These are phyloP conservation scores for Naja naja DNA, from an alignment of 2,113 vertebrate genomes.

Conservation along the genomic window DNA sequence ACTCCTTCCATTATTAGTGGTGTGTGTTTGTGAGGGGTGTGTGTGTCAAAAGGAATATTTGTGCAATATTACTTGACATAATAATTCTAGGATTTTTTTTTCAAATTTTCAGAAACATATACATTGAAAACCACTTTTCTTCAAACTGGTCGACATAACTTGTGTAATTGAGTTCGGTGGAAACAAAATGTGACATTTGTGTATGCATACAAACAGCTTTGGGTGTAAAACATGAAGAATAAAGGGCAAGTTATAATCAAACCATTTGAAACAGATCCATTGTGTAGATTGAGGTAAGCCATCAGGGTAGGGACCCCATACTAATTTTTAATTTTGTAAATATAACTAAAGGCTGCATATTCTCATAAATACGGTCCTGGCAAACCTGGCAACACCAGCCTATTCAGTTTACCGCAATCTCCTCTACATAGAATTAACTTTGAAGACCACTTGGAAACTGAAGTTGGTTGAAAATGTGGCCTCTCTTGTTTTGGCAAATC, in stretches of 20 bases:
- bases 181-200: background rate
- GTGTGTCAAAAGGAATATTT: background rate
- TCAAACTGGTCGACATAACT: background rate
- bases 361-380: background rate
- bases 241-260: background rate
- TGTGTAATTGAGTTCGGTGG: rapidly evolving
- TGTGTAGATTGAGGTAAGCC: background rate
- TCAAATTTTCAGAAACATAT: background rate
- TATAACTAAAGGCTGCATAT: background rate
- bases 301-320: background rate
- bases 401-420: background rate
- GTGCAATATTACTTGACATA: background rate
- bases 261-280: background rate
- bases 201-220: background rate
- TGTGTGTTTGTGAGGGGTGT: background rate
- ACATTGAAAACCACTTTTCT: background rate
- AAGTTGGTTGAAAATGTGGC: background rate
- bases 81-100: background rate
- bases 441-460: background rate
- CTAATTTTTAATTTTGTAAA: background rate
- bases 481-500: background rate
- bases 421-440: background rate
- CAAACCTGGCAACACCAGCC: background rate
- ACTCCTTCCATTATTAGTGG: conserved; percentile 23
- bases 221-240: background rate